Percentiles rank a stretch among this genome's conserved stretches.
phyloP scores from a whole-genome alignment of 1,140 invertebrate species.

The Hycleus cichorii region DNA sequence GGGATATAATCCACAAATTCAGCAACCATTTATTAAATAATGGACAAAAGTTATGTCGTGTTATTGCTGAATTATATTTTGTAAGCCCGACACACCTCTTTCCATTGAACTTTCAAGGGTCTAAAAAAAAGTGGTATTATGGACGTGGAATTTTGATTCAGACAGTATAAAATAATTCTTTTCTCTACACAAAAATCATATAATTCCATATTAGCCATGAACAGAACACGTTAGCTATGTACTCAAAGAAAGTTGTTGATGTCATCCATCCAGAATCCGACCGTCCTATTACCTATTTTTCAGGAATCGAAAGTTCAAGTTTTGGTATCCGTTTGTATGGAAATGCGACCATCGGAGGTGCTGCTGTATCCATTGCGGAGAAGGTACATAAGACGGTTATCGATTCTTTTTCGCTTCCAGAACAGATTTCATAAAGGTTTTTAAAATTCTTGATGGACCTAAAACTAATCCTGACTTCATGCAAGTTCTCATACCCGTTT shows the following conservation, averaged over 20 bases:
- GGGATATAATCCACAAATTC: too few relatives aligned
- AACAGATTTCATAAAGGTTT: constrained; percentile 25
- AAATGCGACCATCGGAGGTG: constrained; percentile 37
- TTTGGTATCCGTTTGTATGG: too few relatives aligned
- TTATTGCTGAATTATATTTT: too few relatives aligned
- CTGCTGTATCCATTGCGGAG: constrained; percentile 29
- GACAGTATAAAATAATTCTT: background rate
- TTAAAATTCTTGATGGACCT: constrained; percentile 14
- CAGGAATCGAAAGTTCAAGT: too few relatives aligned
- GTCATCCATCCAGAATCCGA: too few relatives aligned
- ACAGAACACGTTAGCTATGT: constrained; percentile 38
- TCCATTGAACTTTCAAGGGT: background rate
- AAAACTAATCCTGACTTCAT: constrained; percentile 33
- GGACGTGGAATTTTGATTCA: background rate
- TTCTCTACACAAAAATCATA: too few relatives aligned
- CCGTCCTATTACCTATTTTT: too few relatives aligned
- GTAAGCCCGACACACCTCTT: background rate
- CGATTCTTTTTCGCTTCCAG: constrained; percentile 22
- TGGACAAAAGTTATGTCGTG: too few relatives aligned
- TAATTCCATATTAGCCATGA: constrained; percentile 15
- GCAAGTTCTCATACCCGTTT: constrained; percentile 36
- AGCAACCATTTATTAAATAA: too few relatives aligned
- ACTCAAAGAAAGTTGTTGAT: constrained; percentile 40
- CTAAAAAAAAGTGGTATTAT: background rate
- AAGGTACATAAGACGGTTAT: constrained; percentile 32